phyloP scores from a whole-genome alignment of 2,888 invertebrate genomes.

The Hydrotaea cyrtoneurina region DNA sequence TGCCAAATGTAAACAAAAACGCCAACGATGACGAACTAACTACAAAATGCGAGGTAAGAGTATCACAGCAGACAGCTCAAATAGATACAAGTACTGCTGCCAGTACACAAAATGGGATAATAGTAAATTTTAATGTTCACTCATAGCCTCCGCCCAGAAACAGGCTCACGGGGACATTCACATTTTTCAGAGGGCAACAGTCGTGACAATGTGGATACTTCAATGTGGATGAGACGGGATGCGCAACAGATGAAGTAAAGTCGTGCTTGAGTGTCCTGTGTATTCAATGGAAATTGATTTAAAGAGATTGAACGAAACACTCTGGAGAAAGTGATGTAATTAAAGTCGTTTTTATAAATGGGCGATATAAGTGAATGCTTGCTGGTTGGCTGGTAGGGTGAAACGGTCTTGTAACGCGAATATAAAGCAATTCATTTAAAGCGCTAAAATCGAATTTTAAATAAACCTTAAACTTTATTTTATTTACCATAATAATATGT shows the following conservation, averaged over 20 bases:
- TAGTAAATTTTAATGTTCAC: not conserved
- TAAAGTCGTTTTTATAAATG: too few species aligned
- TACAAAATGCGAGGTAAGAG: not conserved
- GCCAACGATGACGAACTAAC: not conserved
- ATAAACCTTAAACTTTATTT: too few species aligned
- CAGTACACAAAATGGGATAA: not conserved
- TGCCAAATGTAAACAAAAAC: not conserved
- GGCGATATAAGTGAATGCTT: too few species aligned
- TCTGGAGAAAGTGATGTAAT: too few species aligned
- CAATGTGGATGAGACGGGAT: not conserved
- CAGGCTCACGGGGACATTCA: not conserved
- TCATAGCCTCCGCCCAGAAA: not conserved
- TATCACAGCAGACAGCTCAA: not conserved
- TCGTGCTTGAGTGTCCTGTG: not conserved
- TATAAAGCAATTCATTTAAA: too few species aligned
- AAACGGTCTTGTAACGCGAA: too few species aligned
- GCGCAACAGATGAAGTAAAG: not conserved
- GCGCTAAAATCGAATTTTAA: too few species aligned
- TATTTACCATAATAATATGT: too few species aligned
- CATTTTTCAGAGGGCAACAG: not conserved
- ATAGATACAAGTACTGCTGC: not conserved
- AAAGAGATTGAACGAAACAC: not conserved
- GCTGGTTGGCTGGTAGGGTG: too few species aligned
- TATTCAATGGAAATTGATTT: not conserved
- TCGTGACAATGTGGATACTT: not conserved